phyloP scores from a whole-genome alignment of 2,113 vertebrate genomes.

The Albula goreensis region DNA sequence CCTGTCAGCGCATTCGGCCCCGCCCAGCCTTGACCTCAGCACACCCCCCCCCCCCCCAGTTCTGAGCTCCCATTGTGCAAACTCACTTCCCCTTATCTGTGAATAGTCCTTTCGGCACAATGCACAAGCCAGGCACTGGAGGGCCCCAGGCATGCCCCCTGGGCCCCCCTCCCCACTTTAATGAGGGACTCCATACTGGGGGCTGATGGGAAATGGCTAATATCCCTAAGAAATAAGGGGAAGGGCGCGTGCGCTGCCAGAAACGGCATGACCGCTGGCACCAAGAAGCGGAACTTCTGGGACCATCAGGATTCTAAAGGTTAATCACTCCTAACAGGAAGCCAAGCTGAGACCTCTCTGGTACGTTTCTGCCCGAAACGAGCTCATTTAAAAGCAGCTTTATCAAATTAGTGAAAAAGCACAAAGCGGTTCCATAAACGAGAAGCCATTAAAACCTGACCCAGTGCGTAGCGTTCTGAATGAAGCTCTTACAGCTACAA shows the following conservation, averaged over 20 bases:
- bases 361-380: not conserved
- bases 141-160: no score
- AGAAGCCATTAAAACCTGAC: not conserved
- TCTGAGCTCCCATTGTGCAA: not conserved
- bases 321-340: conserved; percentile 2
- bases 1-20: not conserved
- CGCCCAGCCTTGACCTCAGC: not conserved
- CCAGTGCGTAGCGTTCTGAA: not conserved
- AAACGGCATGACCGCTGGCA: not conserved
- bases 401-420: not conserved
- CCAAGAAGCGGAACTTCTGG: not conserved
- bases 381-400: conserved; percentile 12
- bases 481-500: not conserved
- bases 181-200: not conserved
- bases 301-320: not conserved
- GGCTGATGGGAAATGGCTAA: not conserved
- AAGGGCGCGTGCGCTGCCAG: not conserved
- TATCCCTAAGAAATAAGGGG: not conserved
- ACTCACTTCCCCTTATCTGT: not conserved
- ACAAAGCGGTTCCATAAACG: not conserved
- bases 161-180: not conserved
- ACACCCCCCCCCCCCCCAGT: no score
- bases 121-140: not conserved
- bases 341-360: not conserved
- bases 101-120: conserved; percentile 7